Percentiles rank a stretch among this genome's conserved stretches.
These are phyloP conservation scores for Aldabrachelys gigantea DNA, from an alignment of 2,113 vertebrate species.

Conservation along the genomic window DNA sequence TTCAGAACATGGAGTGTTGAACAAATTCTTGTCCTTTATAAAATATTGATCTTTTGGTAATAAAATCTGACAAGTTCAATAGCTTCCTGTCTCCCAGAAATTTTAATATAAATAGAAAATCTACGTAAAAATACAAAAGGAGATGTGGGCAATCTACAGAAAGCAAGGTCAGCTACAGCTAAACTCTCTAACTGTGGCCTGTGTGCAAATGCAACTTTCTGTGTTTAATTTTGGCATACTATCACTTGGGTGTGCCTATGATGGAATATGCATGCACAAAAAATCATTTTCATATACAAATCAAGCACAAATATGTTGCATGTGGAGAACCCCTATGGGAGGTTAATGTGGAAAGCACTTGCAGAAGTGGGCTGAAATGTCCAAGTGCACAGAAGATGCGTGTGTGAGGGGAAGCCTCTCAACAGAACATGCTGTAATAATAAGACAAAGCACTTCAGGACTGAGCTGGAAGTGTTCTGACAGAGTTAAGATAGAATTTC, in stretches of 20 bases:
- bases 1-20: not conserved
- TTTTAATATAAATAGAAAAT: slow-evolving; percentile 42
- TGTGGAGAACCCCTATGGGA: not conserved
- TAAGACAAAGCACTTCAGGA: not conserved
- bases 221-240: not conserved
- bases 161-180: not conserved
- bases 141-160: not conserved
- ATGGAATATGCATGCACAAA: not conserved
- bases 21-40: not conserved
- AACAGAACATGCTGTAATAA: not conserved
- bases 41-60: not conserved
- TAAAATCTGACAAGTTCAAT: slow-evolving; percentile 16
- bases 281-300: not conserved
- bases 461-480: not conserved
- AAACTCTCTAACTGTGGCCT: not conserved
- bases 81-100: not conserved
- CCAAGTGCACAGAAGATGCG: not conserved
- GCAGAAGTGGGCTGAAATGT: not conserved
- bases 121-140: slow-evolving; percentile 14
- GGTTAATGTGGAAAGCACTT: not conserved
- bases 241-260: not conserved
- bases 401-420: not conserved
- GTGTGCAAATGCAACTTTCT: not conserved
- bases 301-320: not conserved
- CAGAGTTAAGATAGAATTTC: not conserved